Conservation (phyloP, 2,113 vertebrate species). For the Mustela lutreola region DNA sequence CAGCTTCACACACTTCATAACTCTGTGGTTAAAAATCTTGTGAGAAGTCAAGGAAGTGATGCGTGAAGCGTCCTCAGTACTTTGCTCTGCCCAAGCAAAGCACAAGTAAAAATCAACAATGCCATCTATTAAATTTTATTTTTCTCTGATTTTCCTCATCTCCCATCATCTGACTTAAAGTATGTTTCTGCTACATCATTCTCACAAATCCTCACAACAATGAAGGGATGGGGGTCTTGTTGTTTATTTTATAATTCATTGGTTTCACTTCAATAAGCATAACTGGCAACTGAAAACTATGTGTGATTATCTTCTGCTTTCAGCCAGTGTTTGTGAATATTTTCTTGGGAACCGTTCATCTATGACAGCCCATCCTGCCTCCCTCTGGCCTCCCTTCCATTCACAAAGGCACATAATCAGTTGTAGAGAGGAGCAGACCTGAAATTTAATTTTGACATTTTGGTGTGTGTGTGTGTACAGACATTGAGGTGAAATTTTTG, state of each 20-base stretch:
- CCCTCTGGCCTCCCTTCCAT: neutral
- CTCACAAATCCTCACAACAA: neutral
- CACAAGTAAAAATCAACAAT: neutral
- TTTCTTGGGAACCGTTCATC: neutral
- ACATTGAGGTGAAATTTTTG: neutral
- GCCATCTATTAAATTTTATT: neutral
- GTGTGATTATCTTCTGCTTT: neutral
- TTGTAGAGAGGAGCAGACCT: neutral
- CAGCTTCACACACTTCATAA: neutral
- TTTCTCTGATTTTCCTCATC: neutral
- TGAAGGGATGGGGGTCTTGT: neutral
- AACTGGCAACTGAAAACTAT: neutral
- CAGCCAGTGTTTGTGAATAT: neutral
- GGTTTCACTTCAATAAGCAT: neutral
- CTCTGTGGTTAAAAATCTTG: neutral
- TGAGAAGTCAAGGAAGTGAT: neutral
- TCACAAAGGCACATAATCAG: neutral
- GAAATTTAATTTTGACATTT: slow-evolving; percentile 28
- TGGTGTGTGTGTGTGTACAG: neutral
- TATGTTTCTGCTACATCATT: neutral
- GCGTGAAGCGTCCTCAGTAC: neutral
- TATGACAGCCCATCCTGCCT: neutral
- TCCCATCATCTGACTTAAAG: neutral
- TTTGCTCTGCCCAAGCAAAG: neutral
- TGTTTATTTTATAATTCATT: slow-evolving; percentile 37